phyloP scores from a whole-genome alignment of 2,888 invertebrate genomes.

The Drosophila planitibia region DNA sequence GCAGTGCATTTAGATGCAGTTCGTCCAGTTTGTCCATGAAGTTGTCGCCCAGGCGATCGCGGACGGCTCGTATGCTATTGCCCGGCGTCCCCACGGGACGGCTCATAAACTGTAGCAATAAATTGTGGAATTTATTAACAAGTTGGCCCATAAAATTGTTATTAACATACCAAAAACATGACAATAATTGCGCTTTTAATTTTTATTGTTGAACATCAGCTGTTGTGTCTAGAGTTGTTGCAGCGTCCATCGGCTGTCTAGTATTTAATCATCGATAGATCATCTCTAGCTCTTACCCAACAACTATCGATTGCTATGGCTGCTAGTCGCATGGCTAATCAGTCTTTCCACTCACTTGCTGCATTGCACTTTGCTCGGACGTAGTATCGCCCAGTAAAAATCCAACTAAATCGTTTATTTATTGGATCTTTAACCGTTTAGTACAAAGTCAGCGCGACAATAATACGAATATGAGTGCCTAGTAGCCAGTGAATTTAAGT shows the following conservation, averaged over 20 bases:
- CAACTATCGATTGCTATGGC: slow-evolving; percentile 24
- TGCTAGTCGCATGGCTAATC: slow-evolving; percentile 27
- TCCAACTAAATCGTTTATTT: slow-evolving; percentile 30
- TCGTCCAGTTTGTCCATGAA: slow-evolving; percentile 78
- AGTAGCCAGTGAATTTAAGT: slow-evolving; percentile 50
- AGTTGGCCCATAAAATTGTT: neutral
- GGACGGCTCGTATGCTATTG: slow-evolving; percentile 65
- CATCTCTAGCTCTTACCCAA: slow-evolving; percentile 9
- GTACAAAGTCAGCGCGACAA: slow-evolving; percentile 68
- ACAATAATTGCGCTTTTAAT: slow-evolving; percentile 18
- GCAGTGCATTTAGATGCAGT: slow-evolving; percentile 81
- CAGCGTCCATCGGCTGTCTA: neutral
- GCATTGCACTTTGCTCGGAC: slow-evolving; percentile 62
- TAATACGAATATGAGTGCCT: slow-evolving; percentile 55
- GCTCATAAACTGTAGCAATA: slow-evolving; percentile 75
- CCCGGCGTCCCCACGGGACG: slow-evolving; percentile 74
- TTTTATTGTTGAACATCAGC: slow-evolving; percentile 36
- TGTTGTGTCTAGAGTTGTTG: slow-evolving; percentile 18
- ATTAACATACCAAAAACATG: slow-evolving; percentile 64
- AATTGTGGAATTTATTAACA: neutral
- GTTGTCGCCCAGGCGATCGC: slow-evolving; percentile 75
- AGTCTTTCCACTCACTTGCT: slow-evolving; percentile 39
- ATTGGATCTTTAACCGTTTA: slow-evolving; percentile 38
- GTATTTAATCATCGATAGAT: slow-evolving; percentile 14
- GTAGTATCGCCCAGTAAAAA: slow-evolving; percentile 77